Evolutionary conservation across 2,113 vertebrate genomes (phyloP), one percentile per base, ranked within the genome.

Genomic region (Limnothrissa miodon): DNA sequence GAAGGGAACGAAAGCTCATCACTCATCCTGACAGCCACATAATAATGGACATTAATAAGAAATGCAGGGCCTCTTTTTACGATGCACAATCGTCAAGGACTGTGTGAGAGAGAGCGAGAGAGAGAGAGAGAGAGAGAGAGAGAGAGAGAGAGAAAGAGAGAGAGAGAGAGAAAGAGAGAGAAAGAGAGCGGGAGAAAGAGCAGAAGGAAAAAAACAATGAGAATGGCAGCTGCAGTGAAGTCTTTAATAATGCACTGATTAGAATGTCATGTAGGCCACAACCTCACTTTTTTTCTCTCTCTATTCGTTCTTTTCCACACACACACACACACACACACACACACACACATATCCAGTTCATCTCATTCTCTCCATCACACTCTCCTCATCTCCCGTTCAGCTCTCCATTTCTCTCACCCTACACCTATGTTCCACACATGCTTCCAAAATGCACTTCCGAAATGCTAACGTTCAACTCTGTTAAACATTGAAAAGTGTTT

Each of bases 211-310:
- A 82, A 83, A 42, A 51, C 1, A 79, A 81, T 80, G 36, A 6
- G 79, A 29, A 78, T 39, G 25, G 81, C 42, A 86, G 78, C 25
- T 39, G 66, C 23, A 82, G 48, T 74, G 70, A 84, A 83, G 45
- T 46, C 82, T 91, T 87, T 86, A 87, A 87, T 89, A 87, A 89
- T 88, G 53, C 80, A 87, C 84, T 84, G 83, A 91, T 90, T 81
- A 82, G 62, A 85, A 80, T 51, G 80, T 46, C 44, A 80, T 80
- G 48, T 85, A 87, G 83, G 62, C 83, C 83, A 80, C 36, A 83
- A 80, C 85, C 45, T 45, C 79, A 81, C 74, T 59, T 45, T 79
- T 66, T 74, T 59, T 56, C 44, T 74, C 62, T 82, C 78, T 53
- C 84, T 81, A 62, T 81, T 25, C 81, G 74, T 82, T 83, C 86